Evolutionary conservation across 1,140 invertebrate genomes (phyloP).

Genomic region (Drosophila saltans): DNA sequence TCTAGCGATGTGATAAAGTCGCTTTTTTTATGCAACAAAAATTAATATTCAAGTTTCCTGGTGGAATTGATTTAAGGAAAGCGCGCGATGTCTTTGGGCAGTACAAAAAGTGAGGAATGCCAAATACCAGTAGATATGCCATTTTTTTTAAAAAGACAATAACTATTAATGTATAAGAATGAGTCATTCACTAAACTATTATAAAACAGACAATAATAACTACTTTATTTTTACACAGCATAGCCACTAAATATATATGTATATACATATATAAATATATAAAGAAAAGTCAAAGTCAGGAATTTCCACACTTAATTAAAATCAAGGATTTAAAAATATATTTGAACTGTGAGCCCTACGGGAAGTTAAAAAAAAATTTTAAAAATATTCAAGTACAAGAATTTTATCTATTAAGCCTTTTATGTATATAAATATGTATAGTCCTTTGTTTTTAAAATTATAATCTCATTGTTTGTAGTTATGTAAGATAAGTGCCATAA

Average conservation of each 20-base stretch:
- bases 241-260: neutral
- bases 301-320: constrained; percentile 8
- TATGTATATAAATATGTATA: constrained; percentile 22
- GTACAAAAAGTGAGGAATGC: constrained; percentile 56
- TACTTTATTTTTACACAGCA: constrained; percentile 11
- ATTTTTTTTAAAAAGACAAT: constrained; percentile 52
- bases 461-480: constrained; percentile 75
- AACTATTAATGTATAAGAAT: constrained; percentile 30
- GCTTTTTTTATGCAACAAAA: constrained; percentile 31
- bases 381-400: constrained; percentile 4
- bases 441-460: constrained; percentile 24
- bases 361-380: no score
- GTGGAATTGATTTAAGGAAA: neutral
- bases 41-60: neutral
- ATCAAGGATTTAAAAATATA: constrained; percentile 14
- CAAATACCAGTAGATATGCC: constrained; percentile 23
- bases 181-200: neutral
- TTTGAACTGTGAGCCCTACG: constrained; percentile 1
- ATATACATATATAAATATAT: neutral
- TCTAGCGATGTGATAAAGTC: constrained; percentile 65
- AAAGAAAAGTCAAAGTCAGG: constrained; percentile 7
- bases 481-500: constrained; percentile 73
- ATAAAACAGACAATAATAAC: constrained; percentile 32
- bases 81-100: constrained; percentile 26
- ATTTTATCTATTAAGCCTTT: constrained; percentile 4